Evolutionary conservation across 2,113 vertebrate species (phyloP), one percentile per base, ranked within the genome.

Genomic region (Sula dactylatra): DNA sequence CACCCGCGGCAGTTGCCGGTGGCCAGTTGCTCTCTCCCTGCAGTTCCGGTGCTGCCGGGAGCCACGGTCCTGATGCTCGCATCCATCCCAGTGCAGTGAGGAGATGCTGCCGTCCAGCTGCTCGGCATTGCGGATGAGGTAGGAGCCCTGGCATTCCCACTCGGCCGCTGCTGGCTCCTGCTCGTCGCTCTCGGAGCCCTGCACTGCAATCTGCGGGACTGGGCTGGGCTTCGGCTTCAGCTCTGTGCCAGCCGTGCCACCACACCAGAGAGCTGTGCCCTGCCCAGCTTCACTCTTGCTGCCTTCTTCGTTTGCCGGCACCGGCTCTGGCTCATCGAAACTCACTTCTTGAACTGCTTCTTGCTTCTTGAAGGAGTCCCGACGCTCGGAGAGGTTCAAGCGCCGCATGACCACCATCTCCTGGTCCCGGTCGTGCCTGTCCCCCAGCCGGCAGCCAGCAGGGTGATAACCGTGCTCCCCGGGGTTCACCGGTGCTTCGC

Each of bases 311-410:
- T 81, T 44, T 3, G 85, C 94, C 0, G 77, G 20, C 82, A 96
- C 96, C 1, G 79, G 5, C 47, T 99, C 99, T 0, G 98, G 98
- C 72, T 99, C 99, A 0, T 99, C 99, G 1, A 99, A 99, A 97
- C 99, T 99, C 92, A 99, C 99, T 96, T 99, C 99, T 95, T 99
- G 99, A 42, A 99, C 99, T 0, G 99, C 99, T 94, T 99, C 99
- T 93, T 99, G 99, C 95, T 99, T 99, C 97, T 99, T 99, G 91
- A 99, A 99, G 61, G 99, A 99, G 97, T 99, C 99, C 5, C 99
- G 97, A 21, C 99, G 98, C 97, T 99, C 99, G 0, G 99, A 99
- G 14, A 99, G 98, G 96, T 99, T 99, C 74, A 99, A 98, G 90
- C 99, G 99, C 54, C 99, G 96, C 99, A 99, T 99, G 44, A 99